These are phyloP conservation scores for Tachyglossus aculeatus DNA, from an alignment of 2,797 vertebrate species.

Conservation along the genomic window DNA sequence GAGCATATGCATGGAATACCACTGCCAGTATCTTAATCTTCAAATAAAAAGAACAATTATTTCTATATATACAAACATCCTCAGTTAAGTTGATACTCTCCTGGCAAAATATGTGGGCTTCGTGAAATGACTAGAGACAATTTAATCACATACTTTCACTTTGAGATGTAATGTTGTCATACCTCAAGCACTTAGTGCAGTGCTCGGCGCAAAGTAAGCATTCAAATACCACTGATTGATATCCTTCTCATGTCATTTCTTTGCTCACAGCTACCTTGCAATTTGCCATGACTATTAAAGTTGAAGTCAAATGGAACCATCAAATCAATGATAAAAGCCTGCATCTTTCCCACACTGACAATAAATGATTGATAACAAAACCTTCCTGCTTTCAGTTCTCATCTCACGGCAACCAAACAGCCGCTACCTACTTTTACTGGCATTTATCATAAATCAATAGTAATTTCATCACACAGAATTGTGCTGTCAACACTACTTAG, in stretches of 20 bases:
- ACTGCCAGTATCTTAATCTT: no score
- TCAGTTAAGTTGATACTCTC: no score
- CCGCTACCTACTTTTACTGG: slow-evolving; percentile 79
- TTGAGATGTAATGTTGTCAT: slow-evolving; percentile 40
- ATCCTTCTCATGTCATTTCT: slow-evolving; percentile 77
- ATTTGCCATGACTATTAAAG: slow-evolving; percentile 63
- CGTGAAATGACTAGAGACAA: no score
- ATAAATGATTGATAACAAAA: slow-evolving; percentile 91
- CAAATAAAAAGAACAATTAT: no score
- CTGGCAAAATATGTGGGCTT: no score
- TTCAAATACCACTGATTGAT: no score
- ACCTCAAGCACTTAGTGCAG: no score
- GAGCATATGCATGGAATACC: no score
- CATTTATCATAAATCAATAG: slow-evolving; percentile 94
- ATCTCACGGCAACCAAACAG: slow-evolving; percentile 88
- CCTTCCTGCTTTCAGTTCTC: slow-evolving; percentile 84
- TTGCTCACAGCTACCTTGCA: slow-evolving; percentile 59
- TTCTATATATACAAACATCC: no score
- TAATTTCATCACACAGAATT: slow-evolving; percentile 85
- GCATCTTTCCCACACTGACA: slow-evolving; percentile 70
- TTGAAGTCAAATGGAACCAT: slow-evolving; percentile 72
- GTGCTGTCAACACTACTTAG: slow-evolving; percentile 73
- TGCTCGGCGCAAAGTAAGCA: no score
- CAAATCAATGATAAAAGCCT: slow-evolving; percentile 76
- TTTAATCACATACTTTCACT: no score